Conservation (phyloP, 2,888 invertebrate species). For the Laspeyria flexula region DNA sequence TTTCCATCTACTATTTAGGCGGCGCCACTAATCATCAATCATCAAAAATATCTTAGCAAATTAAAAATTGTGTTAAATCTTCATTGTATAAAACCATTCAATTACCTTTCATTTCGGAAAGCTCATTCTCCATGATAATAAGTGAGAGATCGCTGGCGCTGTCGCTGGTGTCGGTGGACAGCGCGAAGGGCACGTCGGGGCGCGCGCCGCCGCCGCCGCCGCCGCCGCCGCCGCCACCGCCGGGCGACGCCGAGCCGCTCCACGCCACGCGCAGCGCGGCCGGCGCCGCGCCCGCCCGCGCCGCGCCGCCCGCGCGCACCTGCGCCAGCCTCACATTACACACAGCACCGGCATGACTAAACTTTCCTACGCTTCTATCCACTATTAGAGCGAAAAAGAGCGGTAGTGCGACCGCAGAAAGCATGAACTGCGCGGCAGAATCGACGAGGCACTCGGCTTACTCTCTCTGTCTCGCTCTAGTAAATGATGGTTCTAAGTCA, state of each 20-base stretch:
- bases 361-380: too few relatives aligned
- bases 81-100: not conserved
- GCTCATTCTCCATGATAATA: slow-evolving; percentile 90
- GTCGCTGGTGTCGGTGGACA: slow-evolving; percentile 97
- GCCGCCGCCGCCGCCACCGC: slow-evolving; percentile 78
- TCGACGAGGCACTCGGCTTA: too few relatives aligned
- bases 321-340: not conserved
- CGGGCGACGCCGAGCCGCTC: slow-evolving; percentile 68
- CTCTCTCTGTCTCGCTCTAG: too few relatives aligned
- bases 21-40: too few relatives aligned
- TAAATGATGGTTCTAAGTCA: too few relatives aligned
- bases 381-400: too few relatives aligned
- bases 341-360: too few relatives aligned
- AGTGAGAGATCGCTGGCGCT: slow-evolving; percentile 95
- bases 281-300: slow-evolving; percentile 67
- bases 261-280: slow-evolving; percentile 72
- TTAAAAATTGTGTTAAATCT: not conserved
- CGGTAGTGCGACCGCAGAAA: too few relatives aligned
- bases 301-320: not conserved
- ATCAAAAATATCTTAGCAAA: too few relatives aligned
- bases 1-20: too few relatives aligned
- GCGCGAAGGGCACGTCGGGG: slow-evolving; percentile 89
- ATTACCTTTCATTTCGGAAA: slow-evolving; percentile 72
- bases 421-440: too few relatives aligned
- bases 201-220: slow-evolving; percentile 68